These are phyloP conservation scores for Platyscapa corneri DNA, from an alignment of 1,140 invertebrate species.

Conservation along the genomic window DNA sequence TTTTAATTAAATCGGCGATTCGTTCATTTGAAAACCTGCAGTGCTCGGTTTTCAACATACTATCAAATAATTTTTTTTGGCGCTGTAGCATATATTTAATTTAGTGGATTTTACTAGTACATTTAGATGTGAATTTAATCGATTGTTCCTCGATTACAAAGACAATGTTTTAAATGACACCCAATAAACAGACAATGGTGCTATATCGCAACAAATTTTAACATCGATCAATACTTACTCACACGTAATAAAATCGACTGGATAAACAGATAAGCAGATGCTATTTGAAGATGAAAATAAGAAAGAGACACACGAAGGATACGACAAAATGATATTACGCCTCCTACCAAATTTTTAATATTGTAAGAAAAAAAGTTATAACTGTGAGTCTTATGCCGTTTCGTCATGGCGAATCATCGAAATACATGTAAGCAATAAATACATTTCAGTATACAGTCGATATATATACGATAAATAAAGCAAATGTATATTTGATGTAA, in stretches of 20 bases:
- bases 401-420: slow-evolving; percentile 56
- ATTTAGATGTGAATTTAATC: neutral
- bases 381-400: slow-evolving; percentile 34
- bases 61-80: neutral
- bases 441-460: slow-evolving; percentile 41
- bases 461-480: slow-evolving; percentile 40
- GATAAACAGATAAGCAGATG: neutral
- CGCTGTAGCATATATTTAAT: neutral
- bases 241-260: neutral
- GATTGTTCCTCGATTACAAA: neutral
- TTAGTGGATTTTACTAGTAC: slow-evolving; percentile 22
- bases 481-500: slow-evolving; percentile 48
- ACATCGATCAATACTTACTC: slow-evolving; percentile 23
- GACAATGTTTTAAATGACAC: slow-evolving; percentile 1
- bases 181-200: slow-evolving; percentile 23
- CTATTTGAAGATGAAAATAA: slow-evolving; percentile 7
- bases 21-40: neutral
- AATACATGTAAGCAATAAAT: slow-evolving; percentile 58
- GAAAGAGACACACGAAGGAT: slow-evolving; percentile 3
- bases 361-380: slow-evolving; percentile 17
- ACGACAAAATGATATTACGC: slow-evolving; percentile 21
- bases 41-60: neutral
- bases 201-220: slow-evolving; percentile 50
- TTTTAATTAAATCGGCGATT: neutral
- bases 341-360: slow-evolving; percentile 49